Evolutionary conservation across 2,113 vertebrate genomes (phyloP).

Genomic region (Serinus canaria): DNA sequence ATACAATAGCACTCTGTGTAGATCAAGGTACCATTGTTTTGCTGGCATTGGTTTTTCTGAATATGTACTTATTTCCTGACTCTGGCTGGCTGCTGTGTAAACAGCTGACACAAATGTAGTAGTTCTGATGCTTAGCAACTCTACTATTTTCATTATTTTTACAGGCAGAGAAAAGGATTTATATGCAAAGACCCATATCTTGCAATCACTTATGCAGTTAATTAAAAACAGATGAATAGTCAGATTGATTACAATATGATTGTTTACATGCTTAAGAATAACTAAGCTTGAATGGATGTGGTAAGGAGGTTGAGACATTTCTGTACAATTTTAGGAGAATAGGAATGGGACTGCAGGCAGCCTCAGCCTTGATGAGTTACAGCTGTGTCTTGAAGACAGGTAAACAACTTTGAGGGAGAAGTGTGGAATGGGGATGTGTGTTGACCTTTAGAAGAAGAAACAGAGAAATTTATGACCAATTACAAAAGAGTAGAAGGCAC

Average conservation of each 20-base stretch:
- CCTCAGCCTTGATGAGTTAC: not conserved
- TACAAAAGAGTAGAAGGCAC: not conserved
- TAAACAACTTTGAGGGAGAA: not conserved
- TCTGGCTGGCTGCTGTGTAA: not conserved
- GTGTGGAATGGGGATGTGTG: not conserved
- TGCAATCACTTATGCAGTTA: not conserved
- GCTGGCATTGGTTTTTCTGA: not conserved
- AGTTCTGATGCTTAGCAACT: not conserved
- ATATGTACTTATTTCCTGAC: not conserved
- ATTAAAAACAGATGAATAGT: conserved; percentile 6
- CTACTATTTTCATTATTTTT: not conserved
- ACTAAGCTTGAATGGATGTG: not conserved
- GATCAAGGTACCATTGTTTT: not conserved
- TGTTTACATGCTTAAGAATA: not conserved
- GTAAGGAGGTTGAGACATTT: not conserved
- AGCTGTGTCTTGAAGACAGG: not conserved
- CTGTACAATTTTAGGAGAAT: not conserved
- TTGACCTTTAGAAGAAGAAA: not conserved
- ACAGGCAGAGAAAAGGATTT: not conserved
- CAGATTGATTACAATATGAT: not conserved
- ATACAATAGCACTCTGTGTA: not conserved
- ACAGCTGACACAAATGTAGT: not conserved
- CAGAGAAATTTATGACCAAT: not conserved
- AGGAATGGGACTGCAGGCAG: not conserved
- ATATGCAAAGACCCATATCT: not conserved